Percentiles rank a stretch among this genome's conserved stretches.
phyloP scores from a whole-genome alignment of 2,113 vertebrate species.

The Gopherus evgoodei region DNA sequence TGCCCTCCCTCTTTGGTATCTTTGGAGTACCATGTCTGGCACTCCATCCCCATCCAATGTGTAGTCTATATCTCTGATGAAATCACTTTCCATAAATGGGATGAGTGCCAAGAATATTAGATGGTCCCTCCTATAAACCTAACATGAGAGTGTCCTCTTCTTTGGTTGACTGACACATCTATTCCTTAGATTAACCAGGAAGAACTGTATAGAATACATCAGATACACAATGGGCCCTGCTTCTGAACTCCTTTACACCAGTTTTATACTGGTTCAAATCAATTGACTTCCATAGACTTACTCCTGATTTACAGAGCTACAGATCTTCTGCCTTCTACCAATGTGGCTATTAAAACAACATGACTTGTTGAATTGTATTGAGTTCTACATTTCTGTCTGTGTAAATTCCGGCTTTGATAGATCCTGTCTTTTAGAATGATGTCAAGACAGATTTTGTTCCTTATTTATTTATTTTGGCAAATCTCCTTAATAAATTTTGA shows the following conservation, averaged over 20 bases:
- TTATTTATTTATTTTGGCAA: background rate
- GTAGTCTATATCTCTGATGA: background rate
- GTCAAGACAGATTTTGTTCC: background rate
- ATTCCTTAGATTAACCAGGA: conserved; percentile 22
- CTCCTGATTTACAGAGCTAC: background rate
- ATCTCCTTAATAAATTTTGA: background rate
- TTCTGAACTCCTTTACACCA: conserved; percentile 12
- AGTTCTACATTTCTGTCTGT: background rate
- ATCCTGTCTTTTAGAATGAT: background rate
- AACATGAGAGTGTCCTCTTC: background rate
- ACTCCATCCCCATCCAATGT: rapidly evolving
- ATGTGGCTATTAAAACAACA: background rate
- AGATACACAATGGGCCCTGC: background rate
- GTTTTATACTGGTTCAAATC: background rate
- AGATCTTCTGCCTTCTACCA: conserved; percentile 25
- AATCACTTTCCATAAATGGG: background rate
- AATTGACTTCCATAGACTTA: conserved; percentile 25
- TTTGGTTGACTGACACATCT: background rate
- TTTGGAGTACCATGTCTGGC: background rate
- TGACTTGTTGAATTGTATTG: background rate
- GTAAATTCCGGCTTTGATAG: background rate
- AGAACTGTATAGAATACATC: background rate
- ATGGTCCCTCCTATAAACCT: background rate
- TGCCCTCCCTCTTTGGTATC: background rate
- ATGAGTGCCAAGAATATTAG: background rate